phyloP scores from a whole-genome alignment of 2,113 vertebrate species.

The Peromyscus maniculatus region DNA sequence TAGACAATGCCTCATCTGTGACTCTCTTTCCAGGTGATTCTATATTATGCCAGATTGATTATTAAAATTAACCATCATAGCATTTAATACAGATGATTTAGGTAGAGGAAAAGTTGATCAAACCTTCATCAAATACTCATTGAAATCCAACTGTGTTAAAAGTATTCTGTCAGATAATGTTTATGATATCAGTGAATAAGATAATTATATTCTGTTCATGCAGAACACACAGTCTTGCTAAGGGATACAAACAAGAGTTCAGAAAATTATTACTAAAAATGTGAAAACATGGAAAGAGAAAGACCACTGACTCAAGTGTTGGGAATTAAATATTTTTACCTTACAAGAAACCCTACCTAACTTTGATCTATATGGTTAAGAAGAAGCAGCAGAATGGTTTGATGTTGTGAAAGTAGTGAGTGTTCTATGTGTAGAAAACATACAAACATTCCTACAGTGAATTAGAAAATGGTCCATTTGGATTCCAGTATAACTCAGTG shows the following conservation, averaged over 20 bases:
- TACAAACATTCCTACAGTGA: background rate
- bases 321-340: background rate
- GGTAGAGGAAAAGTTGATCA: background rate
- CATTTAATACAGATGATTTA: background rate
- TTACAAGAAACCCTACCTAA: background rate
- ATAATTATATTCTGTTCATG: background rate
- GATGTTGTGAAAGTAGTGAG: background rate
- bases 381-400: background rate
- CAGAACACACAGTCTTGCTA: background rate
- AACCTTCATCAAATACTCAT: background rate
- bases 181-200: background rate
- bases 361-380: background rate
- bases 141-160: background rate
- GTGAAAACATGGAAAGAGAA: background rate
- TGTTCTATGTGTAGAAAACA: background rate
- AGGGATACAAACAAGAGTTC: background rate
- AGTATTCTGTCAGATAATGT: background rate
- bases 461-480: background rate
- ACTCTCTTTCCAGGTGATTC: background rate
- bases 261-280: background rate
- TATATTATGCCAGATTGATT: background rate
- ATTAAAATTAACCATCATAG: background rate
- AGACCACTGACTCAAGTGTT: background rate
- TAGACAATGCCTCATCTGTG: background rate
- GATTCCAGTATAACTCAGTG: background rate